Conservation (phyloP, 2,113 vertebrate genomes). For the Clarias gariepinus region DNA sequence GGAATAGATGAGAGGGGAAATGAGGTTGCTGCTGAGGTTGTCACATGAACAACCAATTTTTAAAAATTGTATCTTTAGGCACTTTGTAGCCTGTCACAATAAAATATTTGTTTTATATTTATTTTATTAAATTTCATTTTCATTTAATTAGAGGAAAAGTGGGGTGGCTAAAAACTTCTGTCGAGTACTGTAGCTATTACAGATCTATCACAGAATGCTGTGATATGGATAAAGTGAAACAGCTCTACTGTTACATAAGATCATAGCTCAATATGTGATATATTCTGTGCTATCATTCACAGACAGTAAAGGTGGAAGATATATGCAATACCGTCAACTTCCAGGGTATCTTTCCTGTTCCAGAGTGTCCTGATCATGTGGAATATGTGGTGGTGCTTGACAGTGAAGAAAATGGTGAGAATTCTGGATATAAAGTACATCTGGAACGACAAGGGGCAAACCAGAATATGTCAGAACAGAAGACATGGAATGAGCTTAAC, state of each 20-base stretch:
- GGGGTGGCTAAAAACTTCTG: too few relatives aligned
- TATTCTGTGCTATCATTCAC: conserved; percentile 23
- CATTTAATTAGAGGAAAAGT: too few relatives aligned
- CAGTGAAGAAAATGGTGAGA: conserved; percentile 63
- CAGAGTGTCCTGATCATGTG: conserved; percentile 76
- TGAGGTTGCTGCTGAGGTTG: too few relatives aligned
- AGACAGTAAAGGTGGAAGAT: conserved; percentile 82
- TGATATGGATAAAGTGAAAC: neutral
- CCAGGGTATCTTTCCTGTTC: conserved; percentile 77
- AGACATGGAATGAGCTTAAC: conserved; percentile 1
- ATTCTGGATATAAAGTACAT: conserved; percentile 50
- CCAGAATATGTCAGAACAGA: conserved; percentile 36
- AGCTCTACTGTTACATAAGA: neutral
- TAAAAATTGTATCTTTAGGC: too few relatives aligned
- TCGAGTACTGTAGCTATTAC: neutral
- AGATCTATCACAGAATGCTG: neutral
- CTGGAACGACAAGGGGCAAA: conserved; percentile 55
- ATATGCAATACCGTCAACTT: conserved; percentile 76
- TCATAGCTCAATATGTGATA: neutral
- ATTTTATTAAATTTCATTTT: too few relatives aligned
- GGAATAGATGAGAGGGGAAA: too few relatives aligned
- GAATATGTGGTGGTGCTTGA: conserved; percentile 84
- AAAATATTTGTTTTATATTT: too few relatives aligned
- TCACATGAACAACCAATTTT: too few relatives aligned
- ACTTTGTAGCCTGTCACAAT: too few relatives aligned